A percentile compares a stretch with the other conserved stretches of the same genome.
phyloP scores from a whole-genome alignment of 1,140 invertebrate species.

The Polypedilum pembai region DNA sequence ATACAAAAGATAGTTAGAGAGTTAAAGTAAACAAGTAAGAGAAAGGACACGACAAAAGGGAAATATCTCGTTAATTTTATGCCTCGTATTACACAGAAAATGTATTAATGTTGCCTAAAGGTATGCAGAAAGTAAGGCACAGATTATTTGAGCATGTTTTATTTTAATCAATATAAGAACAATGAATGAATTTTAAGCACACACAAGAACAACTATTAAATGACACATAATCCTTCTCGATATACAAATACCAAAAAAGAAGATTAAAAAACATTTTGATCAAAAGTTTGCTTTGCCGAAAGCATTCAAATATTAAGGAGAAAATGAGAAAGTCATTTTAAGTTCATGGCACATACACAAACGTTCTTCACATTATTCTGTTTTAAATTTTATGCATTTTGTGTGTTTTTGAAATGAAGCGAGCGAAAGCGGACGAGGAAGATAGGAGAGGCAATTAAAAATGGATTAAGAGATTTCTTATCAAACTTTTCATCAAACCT shows the following conservation, averaged over 20 bases:
- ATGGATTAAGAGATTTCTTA: constrained; percentile 7
- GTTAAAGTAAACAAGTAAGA: neutral
- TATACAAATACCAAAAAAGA: neutral
- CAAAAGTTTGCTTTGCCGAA: neutral
- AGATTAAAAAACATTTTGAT: neutral
- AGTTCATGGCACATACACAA: too few relatives aligned
- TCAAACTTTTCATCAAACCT: constrained; percentile 5
- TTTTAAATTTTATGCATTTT: too few relatives aligned
- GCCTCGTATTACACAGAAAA: constrained; percentile 5
- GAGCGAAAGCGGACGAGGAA: neutral
- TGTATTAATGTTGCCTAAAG: neutral
- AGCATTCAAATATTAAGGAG: too few relatives aligned
- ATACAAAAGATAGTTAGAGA: neutral
- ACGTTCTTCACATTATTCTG: too few relatives aligned
- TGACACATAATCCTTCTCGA: too few relatives aligned
- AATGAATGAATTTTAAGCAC: constrained; percentile 6
- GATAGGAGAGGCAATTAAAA: neutral
- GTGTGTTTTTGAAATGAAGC: too few relatives aligned
- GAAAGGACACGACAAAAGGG: neutral
- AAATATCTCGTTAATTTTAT: constrained; percentile 4
- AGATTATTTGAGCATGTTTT: neutral
- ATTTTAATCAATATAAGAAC: neutral
- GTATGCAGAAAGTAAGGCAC: neutral
- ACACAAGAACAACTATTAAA: neutral
- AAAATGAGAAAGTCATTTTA: too few relatives aligned